Percentiles rank a stretch among this genome's conserved stretches.
Conservation (phyloP, 2,888 invertebrate genomes). For the Drosophila kanekoi region DNA sequence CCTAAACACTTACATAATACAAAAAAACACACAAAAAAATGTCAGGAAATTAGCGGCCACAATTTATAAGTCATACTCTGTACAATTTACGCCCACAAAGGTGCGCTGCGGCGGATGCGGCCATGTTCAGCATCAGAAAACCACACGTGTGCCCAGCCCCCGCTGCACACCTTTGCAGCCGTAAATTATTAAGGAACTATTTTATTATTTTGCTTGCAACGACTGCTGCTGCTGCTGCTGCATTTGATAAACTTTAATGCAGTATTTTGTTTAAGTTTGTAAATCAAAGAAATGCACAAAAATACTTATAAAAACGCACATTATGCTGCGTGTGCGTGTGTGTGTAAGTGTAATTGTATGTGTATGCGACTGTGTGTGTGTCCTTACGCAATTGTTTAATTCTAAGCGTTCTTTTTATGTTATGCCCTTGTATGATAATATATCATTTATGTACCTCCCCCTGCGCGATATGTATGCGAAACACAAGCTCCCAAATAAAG, state of each 20-base stretch:
- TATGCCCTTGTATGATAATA: constrained; percentile 74
- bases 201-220: constrained; percentile 62
- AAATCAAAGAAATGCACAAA: constrained; percentile 43
- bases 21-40: constrained; percentile 30
- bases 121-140: constrained; percentile 56
- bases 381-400: constrained; percentile 37
- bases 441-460: constrained; percentile 56
- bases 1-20: constrained; percentile 36
- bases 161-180: constrained; percentile 55
- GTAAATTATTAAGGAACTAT: constrained; percentile 53
- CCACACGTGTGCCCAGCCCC: constrained; percentile 30
- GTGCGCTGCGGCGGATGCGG: constrained; percentile 19
- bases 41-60: constrained; percentile 68
- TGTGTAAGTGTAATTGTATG: constrained; percentile 7
- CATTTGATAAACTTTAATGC: constrained; percentile 27
- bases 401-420: constrained; percentile 63
- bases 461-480: constrained; percentile 37
- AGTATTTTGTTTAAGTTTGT: constrained; percentile 62
- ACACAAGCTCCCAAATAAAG: constrained; percentile 66
- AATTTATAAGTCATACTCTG: constrained; percentile 55
- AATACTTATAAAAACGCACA: constrained; percentile 40
- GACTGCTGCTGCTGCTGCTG: constrained; percentile 45
- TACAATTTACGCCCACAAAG: constrained; percentile 71
- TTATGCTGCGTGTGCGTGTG: constrained; percentile 7
- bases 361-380: constrained; percentile 26